These are phyloP conservation scores for Thripadectes ignobilis DNA, from an alignment of 2,797 vertebrate genomes.

Conservation along the genomic window DNA sequence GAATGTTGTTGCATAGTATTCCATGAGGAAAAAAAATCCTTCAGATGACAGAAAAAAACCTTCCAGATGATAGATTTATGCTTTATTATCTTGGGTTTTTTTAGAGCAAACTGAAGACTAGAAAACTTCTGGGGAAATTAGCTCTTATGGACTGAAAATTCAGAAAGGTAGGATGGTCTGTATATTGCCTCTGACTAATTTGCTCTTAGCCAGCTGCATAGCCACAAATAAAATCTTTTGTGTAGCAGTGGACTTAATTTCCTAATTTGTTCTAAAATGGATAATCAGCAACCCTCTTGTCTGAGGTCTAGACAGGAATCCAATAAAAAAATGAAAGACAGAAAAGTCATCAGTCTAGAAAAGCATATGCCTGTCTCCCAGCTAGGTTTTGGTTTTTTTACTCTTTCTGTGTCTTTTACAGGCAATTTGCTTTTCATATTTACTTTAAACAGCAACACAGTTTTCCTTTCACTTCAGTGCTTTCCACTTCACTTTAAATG, in stretches of 20 bases:
- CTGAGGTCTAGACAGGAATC: slow-evolving; percentile 11
- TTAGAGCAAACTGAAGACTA: background rate
- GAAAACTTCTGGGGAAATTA: background rate
- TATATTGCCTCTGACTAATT: background rate
- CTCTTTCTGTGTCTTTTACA: background rate
- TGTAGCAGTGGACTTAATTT: background rate
- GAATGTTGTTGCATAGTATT: background rate
- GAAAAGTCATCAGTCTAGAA: background rate
- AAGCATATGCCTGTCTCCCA: background rate
- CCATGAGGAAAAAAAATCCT: background rate
- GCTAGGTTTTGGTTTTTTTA: background rate
- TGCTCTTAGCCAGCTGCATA: background rate
- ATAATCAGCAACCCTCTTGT: slow-evolving; percentile 29
- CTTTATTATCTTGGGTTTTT: background rate
- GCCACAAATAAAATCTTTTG: background rate
- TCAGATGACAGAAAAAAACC: background rate
- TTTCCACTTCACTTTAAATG: background rate
- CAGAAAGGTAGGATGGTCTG: background rate
- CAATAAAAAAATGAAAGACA: slow-evolving; percentile 15
- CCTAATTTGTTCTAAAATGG: background rate
- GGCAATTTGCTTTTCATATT: background rate
- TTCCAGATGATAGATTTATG: background rate
- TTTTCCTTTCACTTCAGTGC: background rate
- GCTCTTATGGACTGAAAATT: background rate
- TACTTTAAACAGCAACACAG: background rate